Evolutionary conservation across 2,797 vertebrate species (phyloP), one percentile per base, ranked within the genome.

Genomic region (Craterocephalus amniculus): DNA sequence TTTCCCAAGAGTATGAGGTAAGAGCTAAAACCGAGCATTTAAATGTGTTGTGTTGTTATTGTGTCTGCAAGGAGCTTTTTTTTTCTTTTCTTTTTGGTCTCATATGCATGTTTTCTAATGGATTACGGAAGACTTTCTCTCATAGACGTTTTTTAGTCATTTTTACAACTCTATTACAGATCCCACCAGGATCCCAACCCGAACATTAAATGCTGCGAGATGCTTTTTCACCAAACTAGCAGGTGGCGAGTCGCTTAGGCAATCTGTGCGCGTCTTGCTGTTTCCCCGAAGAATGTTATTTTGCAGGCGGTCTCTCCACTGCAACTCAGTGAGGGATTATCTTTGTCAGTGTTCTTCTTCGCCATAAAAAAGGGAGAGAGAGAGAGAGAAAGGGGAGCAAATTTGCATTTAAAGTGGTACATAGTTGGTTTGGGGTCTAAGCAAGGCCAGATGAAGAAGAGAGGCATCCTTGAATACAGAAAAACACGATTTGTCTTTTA

Each of bases 1-100:
- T 98, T 87, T 98, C 97, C 67, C 97, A 98, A 91, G 97, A 98
- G 84, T 98, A 98, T 1, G 97, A 98, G 96, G 97, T 98, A 80
- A 95, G 86, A 75, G 51, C 29, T 48, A 7, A 0, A 1, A 20
- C 32, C 3, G 32, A 58, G 51, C 51, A 16, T 69, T 26, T 55
- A 63, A 76, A 75, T 76, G 13, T 65, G 13, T 71, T 79, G 71
- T 59, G 61, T 76, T 83, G 58, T 83, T 67, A 55, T 74, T 24
- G 2, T 70, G 54, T 78, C 71, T 58, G 34, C 0, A 38, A 73
- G 49, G 27, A 48, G 51, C 61, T 32, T 32, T 32, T 32, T 32
- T 34, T 34, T 34, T 22, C 22, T 76, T 64, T 63, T 63, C 60
- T 69, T 57, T 84, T 80, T 85, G 63, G 83, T 86, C 80, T 74